Base-by-base conservation (phyloP, 2,888 invertebrate genomes). In the Catocala nupta region DNA sequence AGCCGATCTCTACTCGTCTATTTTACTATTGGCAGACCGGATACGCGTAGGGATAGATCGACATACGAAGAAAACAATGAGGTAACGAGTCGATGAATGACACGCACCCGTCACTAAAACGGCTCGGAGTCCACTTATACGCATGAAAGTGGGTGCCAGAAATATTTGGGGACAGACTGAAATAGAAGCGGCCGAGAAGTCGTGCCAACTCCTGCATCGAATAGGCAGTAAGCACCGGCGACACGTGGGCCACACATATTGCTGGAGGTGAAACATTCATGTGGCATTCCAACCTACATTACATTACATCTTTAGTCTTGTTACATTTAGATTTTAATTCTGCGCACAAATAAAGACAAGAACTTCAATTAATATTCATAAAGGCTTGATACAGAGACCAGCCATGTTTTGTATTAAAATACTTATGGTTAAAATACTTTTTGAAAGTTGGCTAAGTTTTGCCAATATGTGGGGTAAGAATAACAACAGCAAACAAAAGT, bases 11-110 rank as follows among this genome's bases (percentile, higher is more conserved):
- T 82, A 85, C 81, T 81, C 81, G 73, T 83, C 84, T 84, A 86
- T 86, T 86, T 85, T 85, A 85, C 91, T 90, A 93, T 91, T 90
- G 92, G 90, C 77, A 78, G 82, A 77, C 78, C 77, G 73, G 83
- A 81, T 86, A 86, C 84, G 85, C 86, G 86, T 82, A 81, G 80
- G 81, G 84, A 86, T 90, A 88, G 90, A 91, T 91, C 89, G 88
- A 89, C 87, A 87, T 90, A 83, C 87, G 87, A 88, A 84, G 88
- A 90, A 89, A 90, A 91, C 92, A 92, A 93, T 89, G 88, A 85
- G 87, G 88, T 89, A 90, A 89, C 88, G 89, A 90, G 86, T 89
- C 89, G 92, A 94, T 93, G 94, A 94, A 94, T 94, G 93, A 93
- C 93, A 90, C 76, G 85, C 83, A 84, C 80, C 78, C 85, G 83